Percentiles rank a stretch among this genome's conserved stretches.
phyloP scores from a whole-genome alignment of 2,113 vertebrate species.

The Benitochromis conjunctus region DNA sequence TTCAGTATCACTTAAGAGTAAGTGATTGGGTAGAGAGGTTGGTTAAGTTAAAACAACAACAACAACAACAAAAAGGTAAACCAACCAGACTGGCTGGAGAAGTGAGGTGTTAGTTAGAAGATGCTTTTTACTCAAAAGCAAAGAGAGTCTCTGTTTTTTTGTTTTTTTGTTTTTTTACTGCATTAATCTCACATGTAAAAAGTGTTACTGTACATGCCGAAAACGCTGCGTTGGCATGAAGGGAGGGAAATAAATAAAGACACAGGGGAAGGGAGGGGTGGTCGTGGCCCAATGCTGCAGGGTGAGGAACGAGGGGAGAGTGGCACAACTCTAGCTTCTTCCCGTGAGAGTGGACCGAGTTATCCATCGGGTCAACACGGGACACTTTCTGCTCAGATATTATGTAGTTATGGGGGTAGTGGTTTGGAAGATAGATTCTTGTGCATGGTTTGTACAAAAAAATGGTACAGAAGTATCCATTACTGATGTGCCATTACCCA shows the following conservation, averaged over 20 bases:
- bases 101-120: constrained; percentile 58
- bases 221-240: constrained; percentile 32
- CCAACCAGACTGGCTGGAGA: constrained; percentile 11
- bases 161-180: constrained; percentile 28
- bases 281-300: constrained; percentile 5
- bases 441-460: constrained; percentile 17
- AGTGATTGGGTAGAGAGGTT: constrained; percentile 37
- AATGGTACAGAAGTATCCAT: constrained; percentile 12
- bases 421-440: constrained; percentile 18
- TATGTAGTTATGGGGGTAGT: neutral
- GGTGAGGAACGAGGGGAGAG: neutral
- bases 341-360: neutral
- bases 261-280: neutral
- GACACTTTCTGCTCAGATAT: neutral
- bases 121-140: constrained; percentile 43
- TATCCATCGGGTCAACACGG: neutral
- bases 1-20: constrained; percentile 10
- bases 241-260: constrained; percentile 72
- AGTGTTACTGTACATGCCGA: constrained; percentile 59
- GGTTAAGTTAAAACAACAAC: constrained; percentile 6
- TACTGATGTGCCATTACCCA: constrained; percentile 48
- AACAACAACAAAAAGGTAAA: neutral
- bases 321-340: constrained; percentile 20
- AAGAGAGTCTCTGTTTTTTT: neutral
- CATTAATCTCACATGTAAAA: constrained; percentile 60